Base-by-base conservation (phyloP, 2,797 vertebrate genomes). In the Eulemur mongoz region DNA sequence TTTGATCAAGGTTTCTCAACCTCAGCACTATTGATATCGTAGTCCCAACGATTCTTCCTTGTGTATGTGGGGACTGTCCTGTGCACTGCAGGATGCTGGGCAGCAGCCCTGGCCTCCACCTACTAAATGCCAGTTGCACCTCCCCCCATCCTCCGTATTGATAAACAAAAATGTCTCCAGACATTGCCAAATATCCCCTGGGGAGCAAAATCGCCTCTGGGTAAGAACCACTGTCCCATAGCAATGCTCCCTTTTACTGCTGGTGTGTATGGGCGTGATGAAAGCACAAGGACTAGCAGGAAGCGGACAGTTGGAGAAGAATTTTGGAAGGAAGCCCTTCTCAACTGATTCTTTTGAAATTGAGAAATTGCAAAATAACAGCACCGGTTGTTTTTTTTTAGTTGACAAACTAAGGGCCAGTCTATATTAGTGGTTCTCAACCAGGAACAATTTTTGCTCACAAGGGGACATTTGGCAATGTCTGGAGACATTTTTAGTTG, bases 291-390 rank as follows among this genome's bases (percentile, higher is more conserved):
- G 23, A 81, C 52, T 32, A 59, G 54, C 67, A 73, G n/a, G 89
- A 95, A 88, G 59, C 38, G 52, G 67, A 30, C 30, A 76, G 32
- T 14, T 85, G 76, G 43, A 86, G 67, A 59, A 18, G 25, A 43
- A 52, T 87, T 90, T 43, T 80, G 81, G 73, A 72, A 88, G 38
- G 45, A 93, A 94, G 54, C 9, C 18, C 27, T 83, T 89, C 70
- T 95, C 57, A 73, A 91, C 35, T 38, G 69, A 89, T 81, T 85
- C 35, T 85, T 89, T 80, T 57, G 48, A 91, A 88, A 81, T 30
- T 1, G 38, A 80, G 57, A 91, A 45, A 45, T 61, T 94, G 78
- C 86, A 80, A 54, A 84, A 81, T 23, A 73, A 86, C 54, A 63
- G 32, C 30, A 91, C 79, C 20, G 17, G 12, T 57, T 38, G 52